Evolutionary conservation across 2,888 invertebrate genomes (phyloP).

Genomic region (Dolichopus griseipennis): DNA sequence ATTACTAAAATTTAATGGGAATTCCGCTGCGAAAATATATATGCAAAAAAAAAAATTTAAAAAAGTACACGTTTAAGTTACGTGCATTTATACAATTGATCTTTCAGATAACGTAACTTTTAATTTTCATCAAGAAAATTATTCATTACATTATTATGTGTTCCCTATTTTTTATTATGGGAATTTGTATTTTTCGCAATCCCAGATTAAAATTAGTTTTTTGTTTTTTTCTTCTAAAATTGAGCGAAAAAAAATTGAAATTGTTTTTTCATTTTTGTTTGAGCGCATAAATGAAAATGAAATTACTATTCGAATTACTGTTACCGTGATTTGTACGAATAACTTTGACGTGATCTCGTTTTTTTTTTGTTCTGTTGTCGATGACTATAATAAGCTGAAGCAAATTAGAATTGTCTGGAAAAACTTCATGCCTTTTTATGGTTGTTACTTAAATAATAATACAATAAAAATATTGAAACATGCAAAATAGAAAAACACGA

Average conservation of each 20-base stretch:
- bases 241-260: neutral
- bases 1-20: neutral
- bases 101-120: neutral
- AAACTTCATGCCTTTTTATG: neutral
- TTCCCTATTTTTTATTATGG: neutral
- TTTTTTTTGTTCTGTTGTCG: neutral
- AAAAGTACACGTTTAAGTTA: neutral
- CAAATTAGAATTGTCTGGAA: conserved; percentile 4
- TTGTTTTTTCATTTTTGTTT: neutral
- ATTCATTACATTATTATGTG: neutral
- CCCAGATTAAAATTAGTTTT: neutral
- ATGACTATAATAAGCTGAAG: neutral
- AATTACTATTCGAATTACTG: conserved; percentile 4
- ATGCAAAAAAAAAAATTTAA: neutral
- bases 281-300: neutral
- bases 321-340: neutral
- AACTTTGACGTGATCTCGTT: neutral
- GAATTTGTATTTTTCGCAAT: neutral
- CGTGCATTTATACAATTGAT: neutral
- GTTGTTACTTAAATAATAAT: too few species aligned
- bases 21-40: neutral
- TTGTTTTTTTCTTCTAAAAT: too few species aligned
- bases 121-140: neutral
- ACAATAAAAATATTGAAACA: neutral
- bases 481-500: conserved; percentile 1